Evolutionary conservation across 2,888 invertebrate genomes (phyloP).

Genomic region (Mellilla xanthometata): DNA sequence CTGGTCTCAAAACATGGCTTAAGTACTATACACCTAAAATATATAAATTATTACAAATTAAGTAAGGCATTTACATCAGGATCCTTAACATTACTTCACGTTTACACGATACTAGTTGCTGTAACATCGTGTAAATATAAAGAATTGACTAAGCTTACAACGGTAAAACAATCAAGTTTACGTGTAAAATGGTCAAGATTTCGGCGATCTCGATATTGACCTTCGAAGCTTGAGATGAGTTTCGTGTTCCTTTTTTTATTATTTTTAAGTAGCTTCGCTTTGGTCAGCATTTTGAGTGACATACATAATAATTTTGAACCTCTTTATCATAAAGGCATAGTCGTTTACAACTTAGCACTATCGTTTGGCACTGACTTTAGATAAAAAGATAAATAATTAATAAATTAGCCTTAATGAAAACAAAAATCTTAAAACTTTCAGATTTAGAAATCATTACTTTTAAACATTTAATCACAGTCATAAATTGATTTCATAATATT

Average conservation of each 20-base stretch:
- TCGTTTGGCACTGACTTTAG: conserved; percentile 74
- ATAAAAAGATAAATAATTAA: conserved; percentile 60
- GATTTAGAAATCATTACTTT: conserved; percentile 62
- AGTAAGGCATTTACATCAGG: conserved; percentile 83
- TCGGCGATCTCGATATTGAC: conserved; percentile 74
- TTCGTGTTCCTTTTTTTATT: conserved; percentile 24
- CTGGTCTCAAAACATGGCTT: conserved; percentile 83
- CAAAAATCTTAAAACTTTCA: conserved; percentile 52
- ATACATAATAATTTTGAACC: conserved; percentile 62
- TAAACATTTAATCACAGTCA: conserved; percentile 78
- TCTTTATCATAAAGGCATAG: conserved; percentile 69
- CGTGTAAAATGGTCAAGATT: conserved; percentile 79
- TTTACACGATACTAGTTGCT: conserved; percentile 74
- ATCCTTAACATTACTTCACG: conserved; percentile 73
- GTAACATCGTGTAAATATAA: conserved; percentile 78
- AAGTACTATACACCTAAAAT: conserved; percentile 83
- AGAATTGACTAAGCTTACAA: conserved; percentile 80
- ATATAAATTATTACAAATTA: conserved; percentile 83
- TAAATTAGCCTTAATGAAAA: conserved; percentile 65
- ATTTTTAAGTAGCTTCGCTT: conserved; percentile 56
- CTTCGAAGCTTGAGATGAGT: conserved; percentile 56
- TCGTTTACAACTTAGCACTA: conserved; percentile 78
- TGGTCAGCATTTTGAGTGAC: conserved; percentile 62
- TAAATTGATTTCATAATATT: conserved; percentile 61
- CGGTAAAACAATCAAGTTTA: conserved; percentile 79